Percentiles rank a stretch among this genome's conserved stretches.
Evolutionary conservation across 2,113 vertebrate species (phyloP).

Genomic region (Murina feae): DNA sequence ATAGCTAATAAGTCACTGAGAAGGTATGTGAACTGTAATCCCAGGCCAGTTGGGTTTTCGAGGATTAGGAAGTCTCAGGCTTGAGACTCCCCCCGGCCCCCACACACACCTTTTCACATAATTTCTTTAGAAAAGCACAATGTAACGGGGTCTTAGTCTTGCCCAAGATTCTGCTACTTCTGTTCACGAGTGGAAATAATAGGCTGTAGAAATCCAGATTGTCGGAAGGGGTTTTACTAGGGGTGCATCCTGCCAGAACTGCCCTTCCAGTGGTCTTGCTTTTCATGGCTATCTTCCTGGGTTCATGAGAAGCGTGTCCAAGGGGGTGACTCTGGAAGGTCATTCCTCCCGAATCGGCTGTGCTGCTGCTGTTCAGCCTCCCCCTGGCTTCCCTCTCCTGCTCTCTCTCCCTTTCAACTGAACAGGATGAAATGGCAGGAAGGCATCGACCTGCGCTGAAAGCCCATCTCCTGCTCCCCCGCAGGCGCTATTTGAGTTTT

Average conservation of each 20-base stretch:
- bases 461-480: not conserved
- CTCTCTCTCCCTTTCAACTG: constrained; percentile 2
- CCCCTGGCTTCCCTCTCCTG: not conserved
- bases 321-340: not conserved
- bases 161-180: not conserved
- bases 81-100: fast-evolving
- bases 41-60: not conserved
- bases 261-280: not conserved
- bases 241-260: not conserved
- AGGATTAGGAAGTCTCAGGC: not conserved
- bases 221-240: not conserved
- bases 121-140: not conserved
- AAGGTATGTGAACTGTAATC: not conserved
- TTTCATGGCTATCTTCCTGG: not conserved
- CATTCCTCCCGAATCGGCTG: not conserved
- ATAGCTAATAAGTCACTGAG: not conserved
- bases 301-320: not conserved
- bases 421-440: not conserved
- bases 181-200: not conserved
- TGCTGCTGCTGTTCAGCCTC: not conserved
- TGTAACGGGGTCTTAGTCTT: not conserved
- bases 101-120: not conserved
- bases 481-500: not conserved
- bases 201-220: not conserved
- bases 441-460: not conserved